phyloP scores from a whole-genome alignment of 2,797 vertebrate genomes.

The Catostomus latipinnis region DNA sequence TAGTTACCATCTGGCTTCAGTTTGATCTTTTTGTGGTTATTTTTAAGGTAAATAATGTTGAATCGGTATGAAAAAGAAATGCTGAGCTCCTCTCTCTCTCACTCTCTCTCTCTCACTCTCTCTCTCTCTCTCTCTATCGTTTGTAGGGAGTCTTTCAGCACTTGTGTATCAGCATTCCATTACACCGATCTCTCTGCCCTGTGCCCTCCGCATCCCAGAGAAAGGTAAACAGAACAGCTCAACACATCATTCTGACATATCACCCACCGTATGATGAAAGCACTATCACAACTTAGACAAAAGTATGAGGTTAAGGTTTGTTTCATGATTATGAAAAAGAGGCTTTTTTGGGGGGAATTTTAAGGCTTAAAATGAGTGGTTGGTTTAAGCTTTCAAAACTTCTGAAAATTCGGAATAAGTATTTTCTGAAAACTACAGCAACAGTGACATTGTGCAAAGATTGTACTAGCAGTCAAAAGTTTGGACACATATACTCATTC shows the following conservation, averaged over 20 bases:
- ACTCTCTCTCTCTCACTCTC: conserved; percentile 27
- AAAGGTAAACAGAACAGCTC: conserved; percentile 76
- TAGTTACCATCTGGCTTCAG: not conserved
- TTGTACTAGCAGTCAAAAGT: no score
- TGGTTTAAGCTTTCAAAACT: not conserved
- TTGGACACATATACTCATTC: no score
- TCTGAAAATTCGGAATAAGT: no score
- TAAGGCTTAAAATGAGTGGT: not conserved
- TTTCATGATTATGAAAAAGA: not conserved
- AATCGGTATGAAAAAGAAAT: conserved; percentile 22
- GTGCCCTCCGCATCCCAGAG: conserved; percentile 85
- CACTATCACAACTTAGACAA: not conserved
- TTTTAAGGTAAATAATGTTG: conserved; percentile 36
- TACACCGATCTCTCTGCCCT: conserved; percentile 90
- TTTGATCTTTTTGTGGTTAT: conserved; percentile 1
- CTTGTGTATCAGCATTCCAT: conserved; percentile 93
- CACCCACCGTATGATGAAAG: conserved; percentile 11
- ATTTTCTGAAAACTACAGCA: no score
- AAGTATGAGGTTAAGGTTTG: not conserved
- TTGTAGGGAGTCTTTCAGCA: conserved; percentile 89
- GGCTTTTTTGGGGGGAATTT: not conserved
- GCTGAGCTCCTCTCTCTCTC: conserved; percentile 10
- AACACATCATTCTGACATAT: conserved; percentile 4
- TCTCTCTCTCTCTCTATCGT: conserved; percentile 25
- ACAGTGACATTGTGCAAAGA: no score